These are phyloP conservation scores for Lasioglossum zephyrum DNA, from an alignment of 2,888 invertebrate genomes.

Conservation along the genomic window DNA sequence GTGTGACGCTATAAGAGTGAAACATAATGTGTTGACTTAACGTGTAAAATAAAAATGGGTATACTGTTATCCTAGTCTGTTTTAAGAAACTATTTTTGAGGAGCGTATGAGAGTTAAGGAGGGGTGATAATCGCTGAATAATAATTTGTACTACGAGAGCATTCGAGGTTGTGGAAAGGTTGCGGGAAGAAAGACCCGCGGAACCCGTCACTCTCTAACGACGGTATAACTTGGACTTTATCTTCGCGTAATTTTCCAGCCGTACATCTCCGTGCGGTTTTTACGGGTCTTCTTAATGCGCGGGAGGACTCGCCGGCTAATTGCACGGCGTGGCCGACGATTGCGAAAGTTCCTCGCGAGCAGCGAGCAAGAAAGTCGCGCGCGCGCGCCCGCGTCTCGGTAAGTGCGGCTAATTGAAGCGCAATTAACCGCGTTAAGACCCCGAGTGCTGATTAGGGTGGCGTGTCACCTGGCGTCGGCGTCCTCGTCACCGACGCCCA, in stretches of 20 bases:
- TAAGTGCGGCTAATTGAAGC: conserved; percentile 72
- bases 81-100: too few species aligned
- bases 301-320: conserved; percentile 56
- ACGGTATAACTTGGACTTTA: conserved; percentile 65
- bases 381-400: conserved; percentile 33
- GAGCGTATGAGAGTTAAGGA: neutral
- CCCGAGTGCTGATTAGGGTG: conserved; percentile 67
- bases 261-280: conserved; percentile 53
- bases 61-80: too few species aligned
- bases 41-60: too few species aligned
- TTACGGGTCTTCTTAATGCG: conserved; percentile 61
- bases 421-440: conserved; percentile 75
- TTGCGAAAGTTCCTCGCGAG: conserved; percentile 61
- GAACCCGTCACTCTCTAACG: conserved; percentile 56
- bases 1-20: too few species aligned
- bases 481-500: neutral
- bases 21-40: too few species aligned
- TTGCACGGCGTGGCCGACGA: conserved; percentile 61
- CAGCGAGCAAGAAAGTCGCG: conserved; percentile 56
- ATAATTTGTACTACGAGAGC: neutral
- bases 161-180: neutral
- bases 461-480: conserved; percentile 27
- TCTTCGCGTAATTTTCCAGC: conserved; percentile 61
- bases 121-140: neutral
- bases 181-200: neutral